Base-by-base conservation (phyloP, 2,888 invertebrate species). In the Eupithecia subumbrata region DNA sequence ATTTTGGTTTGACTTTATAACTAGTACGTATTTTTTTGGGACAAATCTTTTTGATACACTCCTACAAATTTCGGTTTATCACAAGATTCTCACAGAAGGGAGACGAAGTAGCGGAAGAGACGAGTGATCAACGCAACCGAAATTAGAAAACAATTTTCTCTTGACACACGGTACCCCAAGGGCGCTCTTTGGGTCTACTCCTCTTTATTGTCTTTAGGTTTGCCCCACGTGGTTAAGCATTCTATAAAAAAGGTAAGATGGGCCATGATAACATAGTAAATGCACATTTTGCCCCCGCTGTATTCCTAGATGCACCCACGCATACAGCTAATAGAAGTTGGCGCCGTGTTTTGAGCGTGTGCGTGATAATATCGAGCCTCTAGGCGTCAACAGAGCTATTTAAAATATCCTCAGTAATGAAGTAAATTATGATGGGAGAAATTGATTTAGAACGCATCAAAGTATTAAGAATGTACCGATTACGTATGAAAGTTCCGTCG, bases 361-460 rank as follows among this genome's bases (percentile, higher is more conserved):
- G 84, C 86, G 84, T 86, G 94, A 93, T 93, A 92, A 84, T 86
- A 94, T 94, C 93, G 83, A 83, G 80, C 85, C 85, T 87, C 83
- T 82, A 88, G 89, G 89, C 89, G 87, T 91, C 89, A 87, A 88
- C 87, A 88, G 83, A 84, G 83, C 86, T 87, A 85, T 89, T 89
- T 86, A 86, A 89, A 87, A 89, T 87, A 87, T 79, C 82, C 84
- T 82, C 82, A 84, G 84, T 84, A 84, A 82, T 83, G 78, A 75
- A 80, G 76, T 77, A 77, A 76, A 75, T 71, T 74, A 77, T 73
- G 72, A 64, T 37, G 43, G 63, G 56, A 71, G 56, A 75, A 76
- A 75, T 75, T 75, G 75, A 75, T 75, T 75, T 66, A 69, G 43
- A 70, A 72, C 72, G 69, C 75, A 43, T 56, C 43, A 40, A 52